phyloP scores from a whole-genome alignment of 2,797 vertebrate genomes.

The Platalea minor region DNA sequence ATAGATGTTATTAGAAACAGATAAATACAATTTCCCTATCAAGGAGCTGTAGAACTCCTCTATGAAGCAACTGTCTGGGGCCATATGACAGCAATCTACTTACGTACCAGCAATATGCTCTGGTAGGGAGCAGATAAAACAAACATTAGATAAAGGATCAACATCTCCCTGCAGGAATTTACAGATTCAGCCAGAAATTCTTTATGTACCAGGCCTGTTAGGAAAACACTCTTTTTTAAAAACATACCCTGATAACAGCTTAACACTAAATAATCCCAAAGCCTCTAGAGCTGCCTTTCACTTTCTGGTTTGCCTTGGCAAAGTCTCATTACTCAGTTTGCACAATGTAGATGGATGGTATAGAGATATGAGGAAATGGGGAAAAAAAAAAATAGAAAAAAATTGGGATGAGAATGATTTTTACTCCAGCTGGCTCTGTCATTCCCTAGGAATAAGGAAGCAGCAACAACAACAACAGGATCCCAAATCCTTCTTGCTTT shows the following conservation, averaged over 20 bases:
- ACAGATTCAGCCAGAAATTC: constrained; percentile 18
- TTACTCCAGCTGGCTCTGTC: background rate
- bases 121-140: background rate
- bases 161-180: background rate
- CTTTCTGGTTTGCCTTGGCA: background rate
- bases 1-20: background rate
- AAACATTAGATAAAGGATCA: constrained; percentile 2
- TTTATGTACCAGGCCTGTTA: background rate
- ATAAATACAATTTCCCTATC: background rate
- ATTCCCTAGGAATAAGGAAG: background rate
- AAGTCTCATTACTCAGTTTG: background rate
- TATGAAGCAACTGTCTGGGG: background rate
- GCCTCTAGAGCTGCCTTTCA: background rate
- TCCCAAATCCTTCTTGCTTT: background rate
- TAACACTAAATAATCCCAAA: background rate
- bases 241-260: background rate
- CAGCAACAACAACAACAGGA: background rate
- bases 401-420: background rate
- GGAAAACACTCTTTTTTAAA: background rate
- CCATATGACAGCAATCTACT: background rate
- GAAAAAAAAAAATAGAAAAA: background rate
- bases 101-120: background rate
- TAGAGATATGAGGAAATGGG: background rate
- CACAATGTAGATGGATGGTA: background rate
- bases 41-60: background rate